These are phyloP conservation scores for Bathynomus jamesi DNA, from an alignment of 1,140 invertebrate species.

Conservation along the genomic window DNA sequence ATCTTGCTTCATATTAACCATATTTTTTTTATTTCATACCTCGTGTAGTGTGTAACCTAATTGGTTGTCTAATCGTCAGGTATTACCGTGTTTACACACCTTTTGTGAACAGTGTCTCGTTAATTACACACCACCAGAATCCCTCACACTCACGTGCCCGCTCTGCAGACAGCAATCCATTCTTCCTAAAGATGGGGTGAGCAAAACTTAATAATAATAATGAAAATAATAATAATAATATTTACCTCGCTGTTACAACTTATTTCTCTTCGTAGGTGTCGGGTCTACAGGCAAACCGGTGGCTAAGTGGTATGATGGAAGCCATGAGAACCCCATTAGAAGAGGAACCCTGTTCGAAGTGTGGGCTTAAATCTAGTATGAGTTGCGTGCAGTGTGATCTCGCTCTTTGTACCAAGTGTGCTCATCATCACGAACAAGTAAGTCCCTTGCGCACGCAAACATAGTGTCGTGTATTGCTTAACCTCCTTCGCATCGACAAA, in stretches of 20 bases:
- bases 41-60: too few species aligned
- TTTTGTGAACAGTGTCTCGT: slow-evolving; percentile 46
- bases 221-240: not conserved
- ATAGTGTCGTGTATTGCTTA: too few species aligned
- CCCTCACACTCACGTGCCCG: slow-evolving; percentile 50
- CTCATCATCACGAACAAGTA: slow-evolving; percentile 15
- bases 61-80: too few species aligned
- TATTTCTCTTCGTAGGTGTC: slow-evolving; percentile 14
- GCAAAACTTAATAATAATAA: slow-evolving; percentile 10
- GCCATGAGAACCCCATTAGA: slow-evolving; percentile 9
- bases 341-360: not conserved
- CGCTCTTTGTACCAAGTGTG: slow-evolving; percentile 9
- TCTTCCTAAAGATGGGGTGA: slow-evolving; percentile 48
- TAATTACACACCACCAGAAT: slow-evolving; percentile 44
- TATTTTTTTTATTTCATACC: too few species aligned
- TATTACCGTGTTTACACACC: slow-evolving; percentile 47
- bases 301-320: slow-evolving; percentile 23
- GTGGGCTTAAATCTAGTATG: not conserved
- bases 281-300: slow-evolving; percentile 31
- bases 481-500: too few species aligned
- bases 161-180: slow-evolving; percentile 52
- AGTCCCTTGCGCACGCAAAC: not conserved
- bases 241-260: not conserved
- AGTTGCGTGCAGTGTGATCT: slow-evolving; percentile 16
- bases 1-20: too few species aligned